Evolutionary conservation across 1,140 invertebrate species (phyloP).

Genomic region (Nephila pilipes): DNA sequence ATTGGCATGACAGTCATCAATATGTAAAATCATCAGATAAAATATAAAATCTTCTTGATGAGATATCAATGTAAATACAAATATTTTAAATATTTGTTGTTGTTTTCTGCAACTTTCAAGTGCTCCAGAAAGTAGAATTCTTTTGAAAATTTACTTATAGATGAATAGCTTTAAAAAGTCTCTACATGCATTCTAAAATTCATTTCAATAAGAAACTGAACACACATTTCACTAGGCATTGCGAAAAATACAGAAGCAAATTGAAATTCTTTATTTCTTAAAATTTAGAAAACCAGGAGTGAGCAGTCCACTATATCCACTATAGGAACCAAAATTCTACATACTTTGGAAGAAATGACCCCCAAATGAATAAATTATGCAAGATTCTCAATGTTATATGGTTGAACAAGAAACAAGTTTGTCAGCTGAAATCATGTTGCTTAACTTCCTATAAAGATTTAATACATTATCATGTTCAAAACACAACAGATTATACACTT

Average conservation of each 20-base stretch:
- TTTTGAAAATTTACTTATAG: no score
- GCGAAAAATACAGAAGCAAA: constrained; percentile 2
- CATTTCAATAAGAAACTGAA: neutral
- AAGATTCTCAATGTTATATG: constrained; percentile 54
- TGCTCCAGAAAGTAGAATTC: no score
- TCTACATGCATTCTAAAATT: neutral
- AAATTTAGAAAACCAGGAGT: constrained; percentile 11
- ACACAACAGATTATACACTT: neutral
- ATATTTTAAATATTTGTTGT: no score
- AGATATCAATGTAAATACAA: no score
- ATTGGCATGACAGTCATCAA: no score
- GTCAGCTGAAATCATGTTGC: constrained; percentile 54
- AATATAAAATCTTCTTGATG: no score
- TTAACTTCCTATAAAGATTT: constrained; percentile 70
- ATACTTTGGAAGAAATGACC: constrained; percentile 69
- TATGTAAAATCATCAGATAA: no score
- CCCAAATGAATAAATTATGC: constrained; percentile 65
- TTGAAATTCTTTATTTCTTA: neutral
- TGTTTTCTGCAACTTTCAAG: no score
- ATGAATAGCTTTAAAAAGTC: no score
- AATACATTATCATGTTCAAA: constrained; percentile 62
- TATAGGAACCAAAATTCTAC: constrained; percentile 48
- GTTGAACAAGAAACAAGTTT: constrained; percentile 65
- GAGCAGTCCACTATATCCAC: neutral
- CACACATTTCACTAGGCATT: neutral